Evolutionary conservation across 35 echinoderm and acorn worm species (phyloP).

Genomic region (Holothuria glaberrima): DNA sequence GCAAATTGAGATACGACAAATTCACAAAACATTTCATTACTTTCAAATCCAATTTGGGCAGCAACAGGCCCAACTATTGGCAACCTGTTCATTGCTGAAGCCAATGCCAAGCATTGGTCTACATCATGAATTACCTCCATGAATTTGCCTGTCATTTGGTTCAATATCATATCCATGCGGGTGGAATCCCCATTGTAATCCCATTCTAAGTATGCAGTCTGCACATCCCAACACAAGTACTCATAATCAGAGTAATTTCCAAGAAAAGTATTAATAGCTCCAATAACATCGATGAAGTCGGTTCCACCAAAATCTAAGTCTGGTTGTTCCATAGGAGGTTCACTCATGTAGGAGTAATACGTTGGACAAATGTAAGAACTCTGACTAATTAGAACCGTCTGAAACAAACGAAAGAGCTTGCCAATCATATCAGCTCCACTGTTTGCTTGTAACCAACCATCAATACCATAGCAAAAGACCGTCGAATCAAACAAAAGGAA

Average conservation of each 20-base stretch:
- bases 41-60: constrained; percentile 31
- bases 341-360: not conserved
- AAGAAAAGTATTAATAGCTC: constrained; percentile 22
- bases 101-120: constrained; percentile 5
- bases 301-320: not conserved
- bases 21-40: constrained; percentile 25
- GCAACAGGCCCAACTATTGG: constrained; percentile 18
- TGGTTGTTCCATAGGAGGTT: not conserved
- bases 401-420: not conserved
- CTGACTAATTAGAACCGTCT: constrained; percentile 5
- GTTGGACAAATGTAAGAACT: constrained; percentile 31
- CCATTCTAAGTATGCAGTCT: constrained; percentile 22
- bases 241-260: constrained; percentile 52
- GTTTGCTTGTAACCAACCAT: constrained; percentile 1
- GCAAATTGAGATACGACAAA: not conserved
- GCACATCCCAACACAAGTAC: constrained; percentile 37
- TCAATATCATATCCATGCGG: constrained; percentile 13
- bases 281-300: constrained; percentile 15
- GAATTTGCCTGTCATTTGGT: not conserved
- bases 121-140: not conserved
- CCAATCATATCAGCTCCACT: not conserved
- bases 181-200: not conserved
- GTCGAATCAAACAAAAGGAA: not conserved
- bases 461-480: not conserved
- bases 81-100: not conserved